Evolutionary conservation across 1,140 invertebrate species (phyloP), one percentile per base, ranked within the genome.

Genomic region (Triops longicaudatus): DNA sequence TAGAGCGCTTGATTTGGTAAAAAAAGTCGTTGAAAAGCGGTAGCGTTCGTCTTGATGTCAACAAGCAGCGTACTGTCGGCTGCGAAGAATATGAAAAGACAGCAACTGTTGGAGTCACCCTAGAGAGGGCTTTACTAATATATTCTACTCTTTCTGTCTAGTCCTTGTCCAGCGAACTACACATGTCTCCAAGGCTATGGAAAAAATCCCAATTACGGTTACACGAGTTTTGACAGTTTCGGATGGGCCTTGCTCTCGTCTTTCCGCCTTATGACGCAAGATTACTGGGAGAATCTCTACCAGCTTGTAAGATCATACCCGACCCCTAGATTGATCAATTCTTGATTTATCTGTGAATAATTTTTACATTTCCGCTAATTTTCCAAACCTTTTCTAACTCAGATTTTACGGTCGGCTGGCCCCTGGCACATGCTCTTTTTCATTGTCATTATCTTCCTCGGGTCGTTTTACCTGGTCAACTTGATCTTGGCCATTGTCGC

Each of bases 401-500:
- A 94, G 92, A 89, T 98, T 80, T 86, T 99, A 82, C 88, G 96
- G 85, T 94, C 95, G 76, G 94, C 95, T 80, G 96, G 97, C 79
- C 95, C 95, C 73, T 96, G 93, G 93, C 95, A 98, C 86, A 96
- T 98, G 88, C 85, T 97, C 80, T 99, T 98, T 88, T 99, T 99
- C 88, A 94, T 98, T 82, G 92, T 98, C 78, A 97, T 98, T 84
- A 98, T 99, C 85, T 97, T 99, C 87, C 88, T 98, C 82, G 96
- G 97, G 81, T 98, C 97, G 74, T 98, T 98, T 87, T 99, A 98
- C 88, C 91, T 98, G 82, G 95, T 98, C 79, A 99, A 99, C 87
- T 91, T 99, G 87, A 99, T 98, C 84, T 92, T 99, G 87, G 97
- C 97, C 84, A 98, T 98, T 87, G 97, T 98, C 84, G 96, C 97